Conservation (phyloP, 2,888 invertebrate genomes). For the Baccha elongata region DNA sequence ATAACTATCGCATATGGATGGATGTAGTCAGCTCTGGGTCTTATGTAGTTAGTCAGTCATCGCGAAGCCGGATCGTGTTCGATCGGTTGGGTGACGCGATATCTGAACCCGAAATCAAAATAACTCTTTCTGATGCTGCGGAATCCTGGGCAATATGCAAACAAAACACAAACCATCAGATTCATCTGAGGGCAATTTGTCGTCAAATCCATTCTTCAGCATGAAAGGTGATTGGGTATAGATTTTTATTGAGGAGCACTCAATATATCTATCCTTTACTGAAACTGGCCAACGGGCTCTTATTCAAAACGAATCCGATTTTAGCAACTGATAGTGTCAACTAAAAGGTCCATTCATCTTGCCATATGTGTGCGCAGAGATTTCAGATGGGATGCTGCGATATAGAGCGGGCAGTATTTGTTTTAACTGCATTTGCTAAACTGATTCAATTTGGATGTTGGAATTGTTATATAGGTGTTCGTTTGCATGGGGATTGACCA, state of each 20-base stretch:
- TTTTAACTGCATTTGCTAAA: conserved; percentile 63
- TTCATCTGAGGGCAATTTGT: conserved; percentile 72
- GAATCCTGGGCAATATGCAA: conserved; percentile 6
- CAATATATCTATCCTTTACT: conserved; percentile 20
- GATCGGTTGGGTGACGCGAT: conserved; percentile 64
- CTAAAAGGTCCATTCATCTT: conserved; percentile 74
- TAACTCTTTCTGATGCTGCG: conserved; percentile 56
- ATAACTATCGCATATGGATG: conserved; percentile 65
- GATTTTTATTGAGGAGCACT: conserved; percentile 54
- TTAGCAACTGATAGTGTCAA: conserved; percentile 68
- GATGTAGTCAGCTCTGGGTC: conserved; percentile 64
- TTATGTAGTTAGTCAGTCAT: conserved; percentile 69
- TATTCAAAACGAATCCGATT: conserved; percentile 69
- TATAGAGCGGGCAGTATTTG: conserved; percentile 55
- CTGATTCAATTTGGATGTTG: conserved; percentile 43
- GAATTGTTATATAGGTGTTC: conserved; percentile 1
- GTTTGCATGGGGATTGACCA: conserved; percentile 5
- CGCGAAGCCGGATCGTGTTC: conserved; percentile 68
- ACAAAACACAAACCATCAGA: conserved; percentile 3
- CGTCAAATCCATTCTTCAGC: conserved; percentile 72
- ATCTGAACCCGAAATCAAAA: conserved; percentile 66
- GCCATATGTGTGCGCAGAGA: conserved; percentile 42
- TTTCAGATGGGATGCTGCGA: conserved; percentile 59
- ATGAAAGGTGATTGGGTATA: conserved; percentile 66
- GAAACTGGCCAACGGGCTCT: conserved; percentile 9